Percentiles rank a stretch among this genome's conserved stretches.
Evolutionary conservation across 2,888 invertebrate species (phyloP).

Genomic region (Leptopilina myrica): DNA sequence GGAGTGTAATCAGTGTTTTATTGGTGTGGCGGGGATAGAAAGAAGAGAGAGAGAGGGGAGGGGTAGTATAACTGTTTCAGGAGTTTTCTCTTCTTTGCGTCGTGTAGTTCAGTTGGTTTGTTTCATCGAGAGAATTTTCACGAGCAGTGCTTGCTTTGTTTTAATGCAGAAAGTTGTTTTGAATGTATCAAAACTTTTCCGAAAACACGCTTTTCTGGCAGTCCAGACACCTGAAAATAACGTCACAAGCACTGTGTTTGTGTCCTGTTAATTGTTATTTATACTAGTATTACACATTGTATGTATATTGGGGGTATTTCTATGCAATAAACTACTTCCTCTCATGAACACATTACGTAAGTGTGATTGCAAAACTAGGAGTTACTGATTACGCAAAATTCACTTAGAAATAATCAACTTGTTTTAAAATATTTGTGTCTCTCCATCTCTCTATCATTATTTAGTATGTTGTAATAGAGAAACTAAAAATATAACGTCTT

Average conservation of each 20-base stretch:
- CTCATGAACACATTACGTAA: background rate
- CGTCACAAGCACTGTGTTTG: constrained; percentile 47
- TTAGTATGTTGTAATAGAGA: too few species aligned
- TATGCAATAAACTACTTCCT: constrained; percentile 21
- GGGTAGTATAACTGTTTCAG: constrained; percentile 46
- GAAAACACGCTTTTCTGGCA: constrained; percentile 60
- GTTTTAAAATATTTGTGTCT: background rate
- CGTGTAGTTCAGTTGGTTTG: constrained; percentile 45
- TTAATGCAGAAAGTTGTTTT: constrained; percentile 68
- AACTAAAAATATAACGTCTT: too few species aligned
- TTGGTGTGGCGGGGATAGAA: too few species aligned
- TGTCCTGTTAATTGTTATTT: constrained; percentile 53
- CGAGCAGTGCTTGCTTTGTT: constrained; percentile 62
- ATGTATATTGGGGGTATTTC: background rate
- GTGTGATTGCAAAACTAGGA: constrained; percentile 10
- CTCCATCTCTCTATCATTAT: too few species aligned
- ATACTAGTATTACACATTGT: constrained; percentile 15
- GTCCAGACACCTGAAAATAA: constrained; percentile 52
- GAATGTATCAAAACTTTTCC: constrained; percentile 69
- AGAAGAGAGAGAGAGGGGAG: too few species aligned
- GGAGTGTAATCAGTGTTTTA: constrained; percentile 62
- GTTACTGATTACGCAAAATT: background rate
- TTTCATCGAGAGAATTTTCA: constrained; percentile 56
- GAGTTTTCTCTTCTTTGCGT: constrained; percentile 37
- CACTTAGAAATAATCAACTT: constrained; percentile 8